Conservation (phyloP, 2,888 invertebrate species). For the Heliconius hortense region DNA sequence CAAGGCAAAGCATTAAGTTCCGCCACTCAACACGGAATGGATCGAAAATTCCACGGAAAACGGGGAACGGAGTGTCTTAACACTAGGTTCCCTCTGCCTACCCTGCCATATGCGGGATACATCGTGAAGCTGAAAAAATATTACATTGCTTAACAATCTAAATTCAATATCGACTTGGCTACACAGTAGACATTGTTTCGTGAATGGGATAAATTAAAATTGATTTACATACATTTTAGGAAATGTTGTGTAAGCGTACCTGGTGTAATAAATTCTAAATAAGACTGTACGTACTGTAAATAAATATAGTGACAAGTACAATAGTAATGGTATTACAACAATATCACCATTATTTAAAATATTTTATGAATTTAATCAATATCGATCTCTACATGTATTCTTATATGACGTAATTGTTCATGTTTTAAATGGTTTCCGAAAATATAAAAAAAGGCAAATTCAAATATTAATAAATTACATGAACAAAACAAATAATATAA, state of each 20-base stretch:
- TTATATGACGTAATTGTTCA: background rate
- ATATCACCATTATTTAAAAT: background rate
- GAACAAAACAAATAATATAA: background rate
- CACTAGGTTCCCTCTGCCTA: no score
- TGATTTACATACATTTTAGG: background rate
- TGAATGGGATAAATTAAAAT: background rate
- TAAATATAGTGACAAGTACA: no score
- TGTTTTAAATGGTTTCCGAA: background rate
- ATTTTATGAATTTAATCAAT: background rate
- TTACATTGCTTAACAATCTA: background rate
- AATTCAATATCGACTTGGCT: conserved; percentile 10
- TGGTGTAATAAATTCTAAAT: no score
- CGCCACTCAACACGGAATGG: no score
- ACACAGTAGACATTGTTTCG: background rate
- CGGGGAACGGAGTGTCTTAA: no score
- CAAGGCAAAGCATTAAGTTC: no score
- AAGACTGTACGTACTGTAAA: no score
- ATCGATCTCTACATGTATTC: background rate
- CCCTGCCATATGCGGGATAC: no score
- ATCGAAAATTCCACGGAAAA: no score
- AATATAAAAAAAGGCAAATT: background rate
- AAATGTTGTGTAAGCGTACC: background rate
- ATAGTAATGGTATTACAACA: background rate
- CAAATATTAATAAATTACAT: background rate
- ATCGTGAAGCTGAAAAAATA: no score